These are phyloP conservation scores for Leucozona laternaria DNA, from an alignment of 2,888 invertebrate genomes.

Conservation along the genomic window DNA sequence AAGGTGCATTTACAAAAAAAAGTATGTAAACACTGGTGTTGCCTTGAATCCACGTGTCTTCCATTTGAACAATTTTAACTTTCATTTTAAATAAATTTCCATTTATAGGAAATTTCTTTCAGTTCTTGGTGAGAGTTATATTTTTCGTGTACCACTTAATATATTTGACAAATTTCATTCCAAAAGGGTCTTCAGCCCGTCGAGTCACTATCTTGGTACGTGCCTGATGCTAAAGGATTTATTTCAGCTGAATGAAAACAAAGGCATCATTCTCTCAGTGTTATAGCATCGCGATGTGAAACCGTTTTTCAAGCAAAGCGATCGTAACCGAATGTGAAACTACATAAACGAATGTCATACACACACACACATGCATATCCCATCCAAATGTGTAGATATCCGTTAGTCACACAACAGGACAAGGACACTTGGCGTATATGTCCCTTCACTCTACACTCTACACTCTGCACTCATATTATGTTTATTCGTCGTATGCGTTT, in stretches of 20 bases:
- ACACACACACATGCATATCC: background rate
- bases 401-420: background rate
- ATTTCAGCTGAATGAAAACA: constrained; percentile 5
- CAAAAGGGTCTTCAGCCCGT: background rate
- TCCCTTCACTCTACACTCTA: too few relatives aligned
- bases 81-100: too few relatives aligned
- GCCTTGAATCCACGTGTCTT: too few relatives aligned
- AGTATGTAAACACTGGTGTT: too few relatives aligned
- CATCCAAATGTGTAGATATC: background rate
- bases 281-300: constrained; percentile 38
- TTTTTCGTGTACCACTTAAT: too few relatives aligned
- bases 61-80: too few relatives aligned
- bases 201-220: background rate
- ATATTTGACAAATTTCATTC: background rate
- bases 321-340: constrained; percentile 48
- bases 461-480: background rate
- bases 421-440: constrained; percentile 38
- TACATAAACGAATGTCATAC: constrained; percentile 33
- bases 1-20: too few relatives aligned
- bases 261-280: constrained; percentile 14
- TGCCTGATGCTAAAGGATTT: constrained; percentile 7
- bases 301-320: constrained; percentile 49
- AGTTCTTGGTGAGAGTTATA: too few relatives aligned
- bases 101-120: too few relatives aligned
- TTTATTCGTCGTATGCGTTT: constrained; percentile 36